Conservation (phyloP, 2,797 vertebrate genomes). For the Heteromormyrus szaboi region DNA sequence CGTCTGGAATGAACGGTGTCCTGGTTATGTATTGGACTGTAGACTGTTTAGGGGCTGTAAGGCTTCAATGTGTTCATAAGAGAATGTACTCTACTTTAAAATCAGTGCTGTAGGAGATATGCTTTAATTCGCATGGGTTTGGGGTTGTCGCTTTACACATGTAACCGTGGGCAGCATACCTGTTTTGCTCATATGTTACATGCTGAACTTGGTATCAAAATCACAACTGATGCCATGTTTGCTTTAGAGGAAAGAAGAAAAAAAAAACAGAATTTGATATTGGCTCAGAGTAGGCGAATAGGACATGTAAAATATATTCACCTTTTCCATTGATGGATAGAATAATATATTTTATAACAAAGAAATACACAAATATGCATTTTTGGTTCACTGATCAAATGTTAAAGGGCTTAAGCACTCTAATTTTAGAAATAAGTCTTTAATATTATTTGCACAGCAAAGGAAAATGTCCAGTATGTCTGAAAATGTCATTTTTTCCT, state of each 20-base stretch:
- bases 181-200: background rate
- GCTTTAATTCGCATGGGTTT: background rate
- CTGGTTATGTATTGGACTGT: background rate
- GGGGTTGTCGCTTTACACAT: background rate
- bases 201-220: conserved; percentile 1
- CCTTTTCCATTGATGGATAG: conserved; percentile 18
- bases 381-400: conserved; percentile 25
- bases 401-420: conserved; percentile 24
- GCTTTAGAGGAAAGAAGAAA: background rate
- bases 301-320: conserved; percentile 8
- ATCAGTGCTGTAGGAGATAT: conserved; percentile 2
- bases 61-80: conserved; percentile 14
- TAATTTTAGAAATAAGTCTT: conserved; percentile 1
- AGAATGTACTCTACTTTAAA: background rate
- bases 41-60: conserved; percentile 11
- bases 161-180: background rate
- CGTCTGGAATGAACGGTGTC: background rate
- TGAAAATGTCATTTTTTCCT: background rate
- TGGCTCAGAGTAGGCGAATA: background rate
- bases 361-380: conserved; percentile 22
- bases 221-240: conserved; percentile 9
- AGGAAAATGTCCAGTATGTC: conserved; percentile 7
- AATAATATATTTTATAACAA: conserved; percentile 24
- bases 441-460: conserved; percentile 5
- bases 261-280: background rate